These are phyloP conservation scores for Carollia perspicillata DNA, from an alignment of 2,113 vertebrate genomes.

Conservation along the genomic window DNA sequence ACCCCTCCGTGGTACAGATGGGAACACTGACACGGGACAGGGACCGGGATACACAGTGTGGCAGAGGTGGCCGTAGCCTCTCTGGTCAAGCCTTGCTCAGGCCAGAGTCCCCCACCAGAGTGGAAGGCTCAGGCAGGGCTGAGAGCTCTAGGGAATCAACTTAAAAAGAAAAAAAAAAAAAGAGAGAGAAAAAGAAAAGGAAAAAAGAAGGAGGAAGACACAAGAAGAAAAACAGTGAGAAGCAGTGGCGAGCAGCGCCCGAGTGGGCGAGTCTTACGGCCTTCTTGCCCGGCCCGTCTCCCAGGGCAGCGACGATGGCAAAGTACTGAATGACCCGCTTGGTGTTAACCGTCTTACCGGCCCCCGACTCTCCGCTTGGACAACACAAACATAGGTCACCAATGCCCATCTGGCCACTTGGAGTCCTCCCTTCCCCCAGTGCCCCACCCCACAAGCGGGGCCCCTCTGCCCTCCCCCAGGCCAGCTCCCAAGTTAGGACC, in stretches of 20 bases:
- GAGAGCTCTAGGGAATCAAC: slow-evolving; percentile 50
- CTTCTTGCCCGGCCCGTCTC: slow-evolving; percentile 91
- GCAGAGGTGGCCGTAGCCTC: not conserved
- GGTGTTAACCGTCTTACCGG: slow-evolving; percentile 99
- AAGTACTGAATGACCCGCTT: slow-evolving; percentile 99
- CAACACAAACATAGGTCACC: slow-evolving; percentile 82
- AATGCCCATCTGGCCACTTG: slow-evolving; percentile 8
- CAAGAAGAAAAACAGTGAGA: slow-evolving; percentile 21
- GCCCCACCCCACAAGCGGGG: not conserved
- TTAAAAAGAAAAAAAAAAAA: slow-evolving; percentile 10
- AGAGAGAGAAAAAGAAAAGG: not conserved
- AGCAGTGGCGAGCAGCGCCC: slow-evolving; percentile 56
- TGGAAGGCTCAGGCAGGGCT: slow-evolving; percentile 69
- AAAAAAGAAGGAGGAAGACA: not conserved
- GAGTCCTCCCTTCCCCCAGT: not conserved
- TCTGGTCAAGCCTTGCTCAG: slow-evolving; percentile 72
- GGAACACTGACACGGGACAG: not conserved
- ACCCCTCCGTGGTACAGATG: not conserved
- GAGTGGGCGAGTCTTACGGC: slow-evolving; percentile 81
- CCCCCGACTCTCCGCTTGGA: slow-evolving; percentile 97
- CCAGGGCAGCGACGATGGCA: slow-evolving; percentile 96
- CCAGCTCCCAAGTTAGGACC: not conserved
- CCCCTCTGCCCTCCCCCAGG: not conserved
- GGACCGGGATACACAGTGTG: rapidly evolving
- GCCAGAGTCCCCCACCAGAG: slow-evolving; percentile 66